A percentile compares a stretch with the other conserved stretches of the same genome.
phyloP scores from a whole-genome alignment of 2,888 invertebrate genomes.

The Tupiocoris notatus region DNA sequence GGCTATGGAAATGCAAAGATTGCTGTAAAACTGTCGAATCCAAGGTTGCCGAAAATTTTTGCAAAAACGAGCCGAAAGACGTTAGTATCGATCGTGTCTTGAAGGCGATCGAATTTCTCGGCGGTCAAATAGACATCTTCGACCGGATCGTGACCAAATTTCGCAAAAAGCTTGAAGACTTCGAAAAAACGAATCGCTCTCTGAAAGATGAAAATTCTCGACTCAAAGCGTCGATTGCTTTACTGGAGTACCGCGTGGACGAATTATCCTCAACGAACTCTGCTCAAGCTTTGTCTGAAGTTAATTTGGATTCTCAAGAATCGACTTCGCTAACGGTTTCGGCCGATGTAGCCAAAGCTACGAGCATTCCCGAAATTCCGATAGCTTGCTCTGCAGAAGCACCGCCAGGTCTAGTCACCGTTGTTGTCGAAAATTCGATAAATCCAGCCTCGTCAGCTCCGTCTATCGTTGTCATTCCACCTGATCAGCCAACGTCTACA shows the following conservation, averaged over 20 bases:
- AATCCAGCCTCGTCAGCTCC: background rate
- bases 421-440: background rate
- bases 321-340: background rate
- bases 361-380: background rate
- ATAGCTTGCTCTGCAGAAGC: background rate
- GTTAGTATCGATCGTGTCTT: background rate
- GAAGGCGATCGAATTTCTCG: constrained; percentile 26
- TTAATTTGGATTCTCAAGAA: background rate
- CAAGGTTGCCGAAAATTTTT: background rate
- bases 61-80: too few relatives aligned
- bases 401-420: background rate
- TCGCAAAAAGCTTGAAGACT: constrained; percentile 10
- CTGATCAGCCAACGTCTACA: background rate
- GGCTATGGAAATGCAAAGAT: constrained; percentile 8
- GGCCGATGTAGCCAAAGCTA: background rate
- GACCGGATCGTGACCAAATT: constrained; percentile 24
- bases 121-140: constrained; percentile 27
- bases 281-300: background rate
- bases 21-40: background rate
- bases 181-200: constrained; percentile 12
- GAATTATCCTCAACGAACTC: too few relatives aligned
- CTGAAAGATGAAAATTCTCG: constrained; percentile 6
- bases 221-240: background rate
- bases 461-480: constrained; percentile 9
- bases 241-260: background rate